These are phyloP conservation scores for Nothoprocta pentlandii DNA, from an alignment of 2,113 vertebrate genomes.

Conservation along the genomic window DNA sequence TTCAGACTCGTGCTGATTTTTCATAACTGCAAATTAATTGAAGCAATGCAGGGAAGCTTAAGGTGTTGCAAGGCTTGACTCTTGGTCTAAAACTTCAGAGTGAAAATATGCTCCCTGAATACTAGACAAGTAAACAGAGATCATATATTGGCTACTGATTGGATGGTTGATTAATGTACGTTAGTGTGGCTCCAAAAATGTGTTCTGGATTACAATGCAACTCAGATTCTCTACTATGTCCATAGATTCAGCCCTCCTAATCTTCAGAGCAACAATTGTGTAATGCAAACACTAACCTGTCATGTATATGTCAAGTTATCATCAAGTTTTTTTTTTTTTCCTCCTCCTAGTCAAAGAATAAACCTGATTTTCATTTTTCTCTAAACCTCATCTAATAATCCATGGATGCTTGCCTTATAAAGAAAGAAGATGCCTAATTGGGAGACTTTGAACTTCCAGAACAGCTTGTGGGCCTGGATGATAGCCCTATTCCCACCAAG, in stretches of 20 bases:
- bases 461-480: not conserved
- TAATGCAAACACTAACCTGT: slow-evolving; percentile 13
- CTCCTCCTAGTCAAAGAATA: not conserved
- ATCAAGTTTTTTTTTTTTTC: not conserved
- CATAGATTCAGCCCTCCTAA: not conserved
- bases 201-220: not conserved
- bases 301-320: not conserved
- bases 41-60: not conserved
- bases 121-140: not conserved
- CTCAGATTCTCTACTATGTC: not conserved
- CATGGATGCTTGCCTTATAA: not conserved
- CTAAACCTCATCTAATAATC: not conserved
- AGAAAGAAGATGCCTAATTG: not conserved
- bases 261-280: slow-evolving; percentile 5
- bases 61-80: not conserved
- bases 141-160: slow-evolving; percentile 15
- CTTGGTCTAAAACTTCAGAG: slow-evolving; percentile 7
- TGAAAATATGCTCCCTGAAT: slow-evolving; percentile 5
- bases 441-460: not conserved
- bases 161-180: slow-evolving; percentile 10
- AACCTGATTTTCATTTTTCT: slow-evolving; percentile 4
- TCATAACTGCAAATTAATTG: slow-evolving; percentile 11
- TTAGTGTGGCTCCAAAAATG: not conserved
- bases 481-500: not conserved
- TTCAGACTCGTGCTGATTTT: not conserved